These are phyloP conservation scores for Leptonema lineaticorne DNA, from an alignment of 1,140 invertebrate species.

Conservation along the genomic window DNA sequence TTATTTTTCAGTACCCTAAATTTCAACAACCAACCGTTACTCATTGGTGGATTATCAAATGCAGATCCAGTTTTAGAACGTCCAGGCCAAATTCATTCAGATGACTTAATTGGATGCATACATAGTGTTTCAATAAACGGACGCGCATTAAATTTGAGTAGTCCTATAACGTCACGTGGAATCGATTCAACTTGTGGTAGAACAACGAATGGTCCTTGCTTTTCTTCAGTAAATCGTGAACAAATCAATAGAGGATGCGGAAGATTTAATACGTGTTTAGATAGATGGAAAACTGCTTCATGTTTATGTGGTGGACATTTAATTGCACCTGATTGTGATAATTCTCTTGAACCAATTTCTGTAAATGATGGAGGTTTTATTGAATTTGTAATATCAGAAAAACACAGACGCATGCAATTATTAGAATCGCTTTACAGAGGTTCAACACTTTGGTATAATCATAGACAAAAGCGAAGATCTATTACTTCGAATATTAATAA, in stretches of 20 bases:
- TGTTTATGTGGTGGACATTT: conserved; percentile 71
- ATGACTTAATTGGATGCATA: conserved; percentile 91
- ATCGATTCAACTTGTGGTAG: conserved; percentile 76
- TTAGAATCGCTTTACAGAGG: conserved; percentile 75
- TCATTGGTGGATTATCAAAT: conserved; percentile 80
- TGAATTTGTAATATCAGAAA: conserved; percentile 79
- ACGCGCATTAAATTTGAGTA: conserved; percentile 73
- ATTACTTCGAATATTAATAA: conserved; percentile 43
- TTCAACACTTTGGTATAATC: conserved; percentile 66
- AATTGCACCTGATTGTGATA: conserved; percentile 75
- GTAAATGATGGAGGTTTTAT: conserved; percentile 75
- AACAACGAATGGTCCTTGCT: conserved; percentile 62
- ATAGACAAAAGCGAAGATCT: conserved; percentile 46
- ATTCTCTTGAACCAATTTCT: conserved; percentile 76
- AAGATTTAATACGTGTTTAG: conserved; percentile 69
- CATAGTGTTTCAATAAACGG: conserved; percentile 89
- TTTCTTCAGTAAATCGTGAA: conserved; percentile 50
- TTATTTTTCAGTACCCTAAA: conserved; percentile 76
- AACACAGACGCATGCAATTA: conserved; percentile 81
- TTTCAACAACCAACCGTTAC: conserved; percentile 84
- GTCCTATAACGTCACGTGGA: conserved; percentile 69
- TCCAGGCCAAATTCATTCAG: conserved; percentile 83
- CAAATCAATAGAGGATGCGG: conserved; percentile 61
- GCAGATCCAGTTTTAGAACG: conserved; percentile 83
- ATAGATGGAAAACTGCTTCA: conserved; percentile 75